Base-by-base conservation (phyloP, 2,113 vertebrate genomes). In the Forbesichthys agassizii region DNA sequence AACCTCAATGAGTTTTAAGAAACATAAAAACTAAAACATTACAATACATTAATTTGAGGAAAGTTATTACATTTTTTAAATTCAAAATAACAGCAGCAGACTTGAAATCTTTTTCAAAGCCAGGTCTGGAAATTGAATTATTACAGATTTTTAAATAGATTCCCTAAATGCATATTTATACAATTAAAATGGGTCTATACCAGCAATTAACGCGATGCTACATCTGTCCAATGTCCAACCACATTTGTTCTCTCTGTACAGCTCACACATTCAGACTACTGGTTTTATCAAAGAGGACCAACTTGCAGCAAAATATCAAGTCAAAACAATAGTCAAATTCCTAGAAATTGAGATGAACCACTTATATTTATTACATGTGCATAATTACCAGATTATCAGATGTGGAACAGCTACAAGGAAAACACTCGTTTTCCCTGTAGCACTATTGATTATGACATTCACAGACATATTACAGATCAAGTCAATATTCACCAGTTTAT, bases 361-460 rank as follows among this genome's bases (percentile, higher is more conserved):
- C 62, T 60, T 2, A 5, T 33, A 68, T 88, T 85, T 86, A 85
- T 86, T 86, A 73, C 53, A 64, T 66, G 65, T 33, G 8, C 61
- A 68, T 36, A 63, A 59, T 66, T 75, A 69, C 48, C 27, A 27
- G 27, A 27, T 27, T 27, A 27, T 71, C 18, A 4, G 64, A 80
- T 74, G 62, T 57, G 59, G 33, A 82, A 11, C 52, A 71, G 62
- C 73, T 58, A 73, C 66, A 57, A 64, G 76, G 62, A 16, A 75
- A 46, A 54, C 36, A 71, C 61, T 59, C 27, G 33, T 52, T 46
- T n/a, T 20, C 56, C 59, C 16, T 27, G 60, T 20, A 68, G 61
- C 58, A 74, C 73, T 73, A 78, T 62, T 36, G 11, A 68, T 74
- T 61, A 36, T 61, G 3, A 77, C 58, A 64, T 57, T 33, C 54